Conservation (phyloP, 2,797 vertebrate species). For the Hemibagrus guttatus region DNA sequence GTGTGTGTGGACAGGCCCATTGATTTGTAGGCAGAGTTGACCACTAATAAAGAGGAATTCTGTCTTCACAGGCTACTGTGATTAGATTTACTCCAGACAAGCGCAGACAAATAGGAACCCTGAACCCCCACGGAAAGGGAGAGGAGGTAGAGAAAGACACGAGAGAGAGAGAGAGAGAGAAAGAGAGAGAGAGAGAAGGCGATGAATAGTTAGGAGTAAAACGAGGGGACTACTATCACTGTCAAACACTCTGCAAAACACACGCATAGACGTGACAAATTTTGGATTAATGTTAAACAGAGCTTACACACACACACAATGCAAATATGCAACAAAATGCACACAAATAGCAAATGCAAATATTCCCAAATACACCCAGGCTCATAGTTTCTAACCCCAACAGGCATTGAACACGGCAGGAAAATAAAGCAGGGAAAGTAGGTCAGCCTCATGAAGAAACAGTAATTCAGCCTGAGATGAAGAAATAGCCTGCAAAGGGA, state of each 20-base stretch:
- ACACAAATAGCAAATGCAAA: slow-evolving; percentile 50
- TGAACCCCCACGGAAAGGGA: slow-evolving; percentile 35
- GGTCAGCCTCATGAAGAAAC: slow-evolving; percentile 61
- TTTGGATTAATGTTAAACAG: slow-evolving; percentile 30
- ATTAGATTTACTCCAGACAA: slow-evolving; percentile 58
- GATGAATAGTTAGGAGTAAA: background rate
- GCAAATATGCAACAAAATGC: slow-evolving; percentile 26
- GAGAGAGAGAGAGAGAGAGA: background rate
- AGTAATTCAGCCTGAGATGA: slow-evolving; percentile 51
- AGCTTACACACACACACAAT: slow-evolving; percentile 27
- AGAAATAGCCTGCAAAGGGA: slow-evolving; percentile 32
- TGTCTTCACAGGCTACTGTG: slow-evolving; percentile 47
- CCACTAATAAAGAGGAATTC: slow-evolving; percentile 58
- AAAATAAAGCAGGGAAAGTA: slow-evolving; percentile 61
- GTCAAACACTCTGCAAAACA: background rate
- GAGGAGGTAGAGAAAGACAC: slow-evolving; percentile 33
- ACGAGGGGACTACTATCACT: background rate
- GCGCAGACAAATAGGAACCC: slow-evolving; percentile 33
- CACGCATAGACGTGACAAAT: background rate
- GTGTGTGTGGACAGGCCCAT: slow-evolving; percentile 49
- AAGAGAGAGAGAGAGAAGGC: background rate
- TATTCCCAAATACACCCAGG: slow-evolving; percentile 40
- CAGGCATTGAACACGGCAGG: slow-evolving; percentile 41
- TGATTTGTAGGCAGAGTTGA: slow-evolving; percentile 55
- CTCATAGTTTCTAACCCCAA: slow-evolving; percentile 30